Base-by-base conservation (phyloP, 1,140 invertebrate genomes). In the Stratiolaelaps scimitus region DNA sequence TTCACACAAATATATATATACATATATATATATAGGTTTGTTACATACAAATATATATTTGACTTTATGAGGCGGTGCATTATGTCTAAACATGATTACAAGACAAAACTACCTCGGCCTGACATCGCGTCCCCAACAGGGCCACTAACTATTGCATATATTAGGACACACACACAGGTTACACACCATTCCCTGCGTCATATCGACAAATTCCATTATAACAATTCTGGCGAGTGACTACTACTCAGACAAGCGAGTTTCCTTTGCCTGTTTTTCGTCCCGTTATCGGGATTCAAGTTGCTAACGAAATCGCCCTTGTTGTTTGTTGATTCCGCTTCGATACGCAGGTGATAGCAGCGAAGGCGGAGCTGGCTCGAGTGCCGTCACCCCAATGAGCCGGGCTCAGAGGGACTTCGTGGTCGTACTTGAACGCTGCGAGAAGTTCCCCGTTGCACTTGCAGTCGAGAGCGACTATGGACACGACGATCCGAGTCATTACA, bases 371-470 rank as follows among this genome's bases (percentile, higher is more conserved):
- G 53, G 53, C 15, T 29, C 53, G 26, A 60, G 53, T 34, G 26
- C 53, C 15, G 53, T 60, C 34, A 17, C 53, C 15, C 53, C 53
- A 34, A 60, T 60, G 53, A 60, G 53, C 53, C 53, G 23, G 15
- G 53, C 53, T 26, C 53, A 60, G 26, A 26, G 70, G 15, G 70
- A 69, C 4, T 70, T 70, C 45, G 19, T 15, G 15, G 64, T 70
- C n/a, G 53, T 53, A 20, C 69, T 66, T 2, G 43, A 43, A 7
- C 40, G 40, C 1, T 66, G 65, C 19, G 26, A 68, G 10, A 70
- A 70, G 15, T 70, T 68, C 28, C 69, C 70, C 0, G 69, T 70
- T 0, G 70, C 70, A 4, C 43, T 70, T 28, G 70, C 70, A 4
- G 45, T 70, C 13, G 70, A 70, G 46, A 67, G 69, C 2, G 69